Conservation (phyloP, 2,113 vertebrate species). For the Actinemys pallida region DNA sequence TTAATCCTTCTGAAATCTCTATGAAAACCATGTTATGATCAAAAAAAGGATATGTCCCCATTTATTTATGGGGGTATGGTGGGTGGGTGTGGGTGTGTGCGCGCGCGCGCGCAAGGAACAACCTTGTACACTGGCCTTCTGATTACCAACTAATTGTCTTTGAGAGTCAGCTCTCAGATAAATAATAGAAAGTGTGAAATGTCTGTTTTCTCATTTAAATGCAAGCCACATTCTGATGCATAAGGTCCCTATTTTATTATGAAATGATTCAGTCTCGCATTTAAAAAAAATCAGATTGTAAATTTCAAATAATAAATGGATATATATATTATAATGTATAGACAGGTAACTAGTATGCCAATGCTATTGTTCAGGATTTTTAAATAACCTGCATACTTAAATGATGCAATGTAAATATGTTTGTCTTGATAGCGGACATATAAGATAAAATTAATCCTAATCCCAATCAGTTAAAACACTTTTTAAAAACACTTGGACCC, state of each 20-base stretch:
- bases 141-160: background rate
- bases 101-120: background rate
- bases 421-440: background rate
- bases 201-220: background rate
- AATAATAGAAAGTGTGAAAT: background rate
- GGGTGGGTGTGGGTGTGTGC: background rate
- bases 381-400: background rate
- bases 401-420: background rate
- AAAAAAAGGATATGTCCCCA: background rate
- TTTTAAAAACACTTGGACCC: background rate
- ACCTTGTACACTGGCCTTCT: background rate
- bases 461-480: background rate
- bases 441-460: background rate
- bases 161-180: background rate
- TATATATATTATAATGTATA: background rate
- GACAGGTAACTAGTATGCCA: rapidly evolving
- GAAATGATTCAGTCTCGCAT: background rate
- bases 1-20: slow-evolving; percentile 9
- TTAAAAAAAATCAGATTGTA: background rate
- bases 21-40: background rate
- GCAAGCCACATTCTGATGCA: background rate
- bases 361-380: background rate
- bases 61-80: background rate
- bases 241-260: background rate
- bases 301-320: background rate